A percentile compares a stretch with the other conserved stretches of the same genome.
Conservation (phyloP, 2,888 invertebrate species). For the Agrotis segetum region DNA sequence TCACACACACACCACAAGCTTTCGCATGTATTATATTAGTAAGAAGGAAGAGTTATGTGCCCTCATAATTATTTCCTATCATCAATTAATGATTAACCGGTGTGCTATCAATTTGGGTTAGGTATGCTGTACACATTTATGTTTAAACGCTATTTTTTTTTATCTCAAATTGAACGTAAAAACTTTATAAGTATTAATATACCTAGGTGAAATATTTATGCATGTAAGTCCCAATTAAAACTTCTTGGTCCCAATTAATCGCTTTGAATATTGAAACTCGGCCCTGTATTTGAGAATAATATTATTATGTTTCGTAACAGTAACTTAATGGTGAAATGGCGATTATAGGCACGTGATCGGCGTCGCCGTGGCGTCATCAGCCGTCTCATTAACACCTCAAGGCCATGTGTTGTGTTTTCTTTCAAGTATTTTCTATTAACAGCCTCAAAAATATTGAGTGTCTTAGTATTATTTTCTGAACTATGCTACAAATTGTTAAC, state of each 20-base stretch:
- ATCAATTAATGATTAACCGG: background rate
- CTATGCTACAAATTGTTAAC: background rate
- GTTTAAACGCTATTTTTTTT: too few relatives aligned
- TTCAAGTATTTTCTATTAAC: constrained; percentile 23
- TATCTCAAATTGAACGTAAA: background rate
- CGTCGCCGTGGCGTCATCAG: constrained; percentile 44
- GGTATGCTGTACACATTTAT: background rate
- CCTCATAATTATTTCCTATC: background rate
- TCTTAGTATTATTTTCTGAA: constrained; percentile 26
- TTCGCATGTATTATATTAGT: too few relatives aligned
- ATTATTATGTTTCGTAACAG: constrained; percentile 31
- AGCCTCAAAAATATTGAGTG: constrained; percentile 17
- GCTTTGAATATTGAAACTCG: constrained; percentile 19
- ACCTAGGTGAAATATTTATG: too few relatives aligned
- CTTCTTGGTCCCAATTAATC: background rate
- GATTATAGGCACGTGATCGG: constrained; percentile 63
- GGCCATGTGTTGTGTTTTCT: constrained; percentile 39
- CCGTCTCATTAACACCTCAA: constrained; percentile 44
- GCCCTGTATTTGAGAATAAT: constrained; percentile 22
- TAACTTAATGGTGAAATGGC: constrained; percentile 45
- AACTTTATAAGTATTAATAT: background rate
- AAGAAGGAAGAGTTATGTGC: background rate
- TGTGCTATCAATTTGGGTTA: background rate
- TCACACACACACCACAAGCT: too few relatives aligned
- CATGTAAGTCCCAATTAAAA: background rate